Evolutionary conservation across 2,888 invertebrate species (phyloP), one percentile per base, ranked within the genome.

Genomic region (Caenorhabditis plicata): DNA sequence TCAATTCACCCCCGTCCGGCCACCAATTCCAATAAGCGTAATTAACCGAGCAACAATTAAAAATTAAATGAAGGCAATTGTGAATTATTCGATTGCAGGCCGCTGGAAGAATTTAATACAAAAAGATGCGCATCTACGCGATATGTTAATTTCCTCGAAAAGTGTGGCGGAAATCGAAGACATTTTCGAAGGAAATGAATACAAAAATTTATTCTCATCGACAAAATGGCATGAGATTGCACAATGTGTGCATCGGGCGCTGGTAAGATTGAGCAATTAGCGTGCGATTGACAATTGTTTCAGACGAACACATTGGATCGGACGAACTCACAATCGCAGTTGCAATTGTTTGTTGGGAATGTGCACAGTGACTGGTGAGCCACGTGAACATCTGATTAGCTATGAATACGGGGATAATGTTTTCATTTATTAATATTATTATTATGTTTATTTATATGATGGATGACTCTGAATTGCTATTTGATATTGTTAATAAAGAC

Each of bases 141-240:
- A 64, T 8, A 23, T 57, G 4, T 20, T 72, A 8, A 29, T 61
- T 0, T 49, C 51, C 0, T 52, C 67, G 1, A 56, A 64, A 50
- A 62, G 63, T 33, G 51, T 50, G 4, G 52, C 60, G 3, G 61
- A 71, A 51, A 65, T 65, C 23, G 66, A 67, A 40, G 56, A 64
- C 29, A 52, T 57, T 33, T 55, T 61, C 25, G 66, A 65, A 33
- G 47, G 48, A 0, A 60, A 67, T 3, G 72, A 78, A 22, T 78
- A 77, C 40, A 67, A 73, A 27, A 57, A 70, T 22, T 47, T 71
- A 45, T 78, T 78, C 47, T 68, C 75, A 7, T 63, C 60, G 8
- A 64, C 66, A 20, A 78, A 78, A 53, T 78, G 78, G 78, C 62
- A 64, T 20, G 72, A 74, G 26, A 77, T 77, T 22, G 69, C 75